Evolutionary conservation across 2,888 invertebrate species (phyloP), one percentile per base, ranked within the genome.

Genomic region (Caradrina kadenii): DNA sequence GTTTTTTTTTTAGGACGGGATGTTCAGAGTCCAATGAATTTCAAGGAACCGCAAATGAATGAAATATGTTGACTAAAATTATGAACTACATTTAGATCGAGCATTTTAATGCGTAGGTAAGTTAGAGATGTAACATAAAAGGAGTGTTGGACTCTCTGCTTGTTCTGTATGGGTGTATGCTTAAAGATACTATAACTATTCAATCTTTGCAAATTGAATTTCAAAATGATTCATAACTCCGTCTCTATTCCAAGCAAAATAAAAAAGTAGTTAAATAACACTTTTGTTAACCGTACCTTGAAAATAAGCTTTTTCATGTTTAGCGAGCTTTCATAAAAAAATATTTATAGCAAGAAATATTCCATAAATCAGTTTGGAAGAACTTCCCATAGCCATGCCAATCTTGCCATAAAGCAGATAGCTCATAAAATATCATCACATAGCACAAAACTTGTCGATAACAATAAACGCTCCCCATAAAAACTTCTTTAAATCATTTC

Each of bases 401-500:
- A 76, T 76, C 79, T 79, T 76, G 69, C 78, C 81, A 82, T 89
- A 90, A 88, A 87, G 74, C 68, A 61, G 70, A 82, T 72, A 64
- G 69, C 73, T 79, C 81, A 86, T 88, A 90, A 88, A 88, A 88
- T 86, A 83, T 74, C 83, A 84, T 84, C 77, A 82, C 82, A 76
- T 83, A 86, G 80, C 84, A 75, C 80, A 83, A 85, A 90, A 89
- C 89, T 89, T 89, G 86, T 90, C 90, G 86, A 91, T 90, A 88
- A 87, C 85, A 90, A 89, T 89, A 89, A 88, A 90, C 83, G 86
- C 85, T 84, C 79, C 82, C 83, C 84, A 87, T 87, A 88, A 89
- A 91, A 91, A 92, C 89, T 91, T 92, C 86, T 90, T 88, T 86
- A 73, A 84, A 85, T 73, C 76, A 80, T 87, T 91, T 91, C 88